Evolutionary conservation across 2,888 invertebrate species (phyloP).

Genomic region (Drosophila nr. perissopoda): DNA sequence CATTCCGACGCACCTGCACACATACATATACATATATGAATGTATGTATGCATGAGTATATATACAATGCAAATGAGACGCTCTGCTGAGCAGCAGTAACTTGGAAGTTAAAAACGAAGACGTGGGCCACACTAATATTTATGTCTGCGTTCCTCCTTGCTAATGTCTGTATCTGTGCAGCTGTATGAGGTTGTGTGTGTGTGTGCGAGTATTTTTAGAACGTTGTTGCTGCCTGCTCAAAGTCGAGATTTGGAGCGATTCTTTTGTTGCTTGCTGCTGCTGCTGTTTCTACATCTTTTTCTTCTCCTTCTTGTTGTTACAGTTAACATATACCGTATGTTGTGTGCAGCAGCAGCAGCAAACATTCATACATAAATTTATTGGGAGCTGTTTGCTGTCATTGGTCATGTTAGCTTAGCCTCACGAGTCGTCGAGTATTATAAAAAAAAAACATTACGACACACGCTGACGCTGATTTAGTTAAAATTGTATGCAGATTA

Average conservation of each 20-base stretch:
- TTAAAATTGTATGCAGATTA: slow-evolving; percentile 50
- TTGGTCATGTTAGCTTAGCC: slow-evolving; percentile 6
- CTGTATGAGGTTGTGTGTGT: slow-evolving; percentile 21
- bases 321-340: slow-evolving; percentile 74
- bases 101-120: slow-evolving; percentile 41
- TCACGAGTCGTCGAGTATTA: slow-evolving; percentile 23
- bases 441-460: slow-evolving; percentile 52
- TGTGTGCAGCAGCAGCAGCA: slow-evolving; percentile 28
- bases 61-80: slow-evolving; percentile 63
- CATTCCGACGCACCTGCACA: slow-evolving; percentile 40
- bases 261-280: slow-evolving; percentile 38
- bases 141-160: slow-evolving; percentile 33
- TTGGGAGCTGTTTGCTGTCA: slow-evolving; percentile 34
- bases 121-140: slow-evolving; percentile 51
- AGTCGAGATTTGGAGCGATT: slow-evolving; percentile 54
- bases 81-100: slow-evolving; percentile 51
- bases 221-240: slow-evolving; percentile 28
- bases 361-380: slow-evolving; percentile 31
- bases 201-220: slow-evolving; percentile 56
- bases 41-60: neutral
- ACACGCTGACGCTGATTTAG: slow-evolving; percentile 48
- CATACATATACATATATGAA: neutral
- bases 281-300: slow-evolving; percentile 15
- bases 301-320: slow-evolving; percentile 49
- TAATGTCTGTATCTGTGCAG: slow-evolving; percentile 53